Evolutionary conservation across 2,797 vertebrate genomes (phyloP).

Genomic region (Hydrophis major): DNA sequence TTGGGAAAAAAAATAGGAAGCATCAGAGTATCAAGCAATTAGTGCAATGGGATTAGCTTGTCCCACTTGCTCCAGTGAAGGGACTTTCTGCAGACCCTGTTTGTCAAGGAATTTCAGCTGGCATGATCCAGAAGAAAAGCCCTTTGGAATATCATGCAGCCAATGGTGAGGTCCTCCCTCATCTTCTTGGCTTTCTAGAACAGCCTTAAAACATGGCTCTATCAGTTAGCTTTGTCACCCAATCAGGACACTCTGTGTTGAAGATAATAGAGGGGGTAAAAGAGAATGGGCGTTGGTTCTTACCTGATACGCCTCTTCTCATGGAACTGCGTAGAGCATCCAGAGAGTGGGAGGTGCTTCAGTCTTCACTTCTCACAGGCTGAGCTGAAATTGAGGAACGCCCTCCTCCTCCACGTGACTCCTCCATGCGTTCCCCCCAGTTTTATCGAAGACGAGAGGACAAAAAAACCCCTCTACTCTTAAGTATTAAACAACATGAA

Average conservation of each 20-base stretch:
- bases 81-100: neutral
- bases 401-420: too few species aligned
- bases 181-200: neutral
- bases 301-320: too few species aligned
- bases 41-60: neutral
- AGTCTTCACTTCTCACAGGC: too few species aligned
- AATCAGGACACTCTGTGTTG: neutral
- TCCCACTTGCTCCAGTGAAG: neutral
- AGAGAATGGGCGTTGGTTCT: neutral
- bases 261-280: neutral
- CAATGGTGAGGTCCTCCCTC: neutral
- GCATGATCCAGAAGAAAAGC: neutral
- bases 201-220: neutral
- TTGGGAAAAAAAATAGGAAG: neutral
- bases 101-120: neutral
- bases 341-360: too few species aligned
- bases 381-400: too few species aligned
- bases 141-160: neutral
- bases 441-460: too few species aligned
- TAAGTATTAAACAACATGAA: too few species aligned
- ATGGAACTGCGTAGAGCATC: too few species aligned
- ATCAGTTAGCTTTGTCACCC: neutral
- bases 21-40: neutral
- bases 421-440: too few species aligned
- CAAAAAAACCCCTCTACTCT: too few species aligned